Percentiles rank a stretch among this genome's conserved stretches.
Conservation (phyloP, 2,888 invertebrate genomes). For the Agrotis ipsilon region DNA sequence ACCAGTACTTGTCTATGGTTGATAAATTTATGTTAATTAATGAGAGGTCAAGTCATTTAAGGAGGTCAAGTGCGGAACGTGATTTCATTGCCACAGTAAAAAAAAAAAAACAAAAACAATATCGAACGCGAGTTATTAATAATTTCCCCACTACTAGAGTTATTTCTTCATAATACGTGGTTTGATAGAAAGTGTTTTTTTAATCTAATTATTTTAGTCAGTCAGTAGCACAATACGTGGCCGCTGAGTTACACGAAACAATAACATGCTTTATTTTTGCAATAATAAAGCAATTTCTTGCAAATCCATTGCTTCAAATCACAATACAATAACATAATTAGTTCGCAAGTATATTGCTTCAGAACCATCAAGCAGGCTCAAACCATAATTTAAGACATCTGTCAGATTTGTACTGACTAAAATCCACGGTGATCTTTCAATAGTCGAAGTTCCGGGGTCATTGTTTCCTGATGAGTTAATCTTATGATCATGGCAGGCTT, state of each 20-base stretch:
- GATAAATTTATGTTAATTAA: background rate
- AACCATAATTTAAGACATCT: too few species aligned
- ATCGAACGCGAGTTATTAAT: background rate
- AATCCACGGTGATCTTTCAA: too few species aligned
- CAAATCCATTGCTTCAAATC: too few species aligned
- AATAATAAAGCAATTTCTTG: constrained; percentile 25
- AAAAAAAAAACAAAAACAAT: constrained; percentile 12
- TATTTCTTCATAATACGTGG: constrained; percentile 31
- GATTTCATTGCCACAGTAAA: constrained; percentile 2
- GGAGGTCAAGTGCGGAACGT: constrained; percentile 31
- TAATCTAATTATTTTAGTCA: constrained; percentile 19
- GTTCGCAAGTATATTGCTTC: too few species aligned
- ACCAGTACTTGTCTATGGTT: too few species aligned
- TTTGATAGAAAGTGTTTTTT: constrained; percentile 28
- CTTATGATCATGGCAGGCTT: too few species aligned
- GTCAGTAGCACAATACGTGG: constrained; percentile 34
- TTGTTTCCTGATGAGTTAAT: too few species aligned
- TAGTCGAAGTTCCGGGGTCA: too few species aligned
- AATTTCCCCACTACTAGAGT: background rate
- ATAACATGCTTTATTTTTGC: constrained; percentile 46
- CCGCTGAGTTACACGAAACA: constrained; percentile 33
- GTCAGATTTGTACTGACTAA: too few species aligned
- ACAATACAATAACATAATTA: too few species aligned
- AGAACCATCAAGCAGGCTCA: too few species aligned
- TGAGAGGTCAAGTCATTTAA: background rate